Evolutionary conservation across 2,888 invertebrate genomes (phyloP).

Genomic region (Hypomecis punctinalis): DNA sequence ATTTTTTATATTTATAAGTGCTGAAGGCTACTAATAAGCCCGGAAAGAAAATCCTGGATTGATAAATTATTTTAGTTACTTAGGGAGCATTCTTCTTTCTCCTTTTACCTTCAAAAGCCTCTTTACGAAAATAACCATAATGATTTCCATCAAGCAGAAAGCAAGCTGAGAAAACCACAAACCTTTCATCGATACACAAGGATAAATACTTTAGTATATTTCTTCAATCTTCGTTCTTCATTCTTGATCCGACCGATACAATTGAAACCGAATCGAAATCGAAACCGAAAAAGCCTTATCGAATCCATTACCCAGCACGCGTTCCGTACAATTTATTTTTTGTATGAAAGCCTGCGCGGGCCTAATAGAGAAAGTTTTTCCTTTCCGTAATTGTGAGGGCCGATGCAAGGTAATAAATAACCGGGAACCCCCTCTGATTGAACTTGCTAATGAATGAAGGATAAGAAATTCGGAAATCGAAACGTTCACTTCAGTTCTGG

Average conservation of each 20-base stretch:
- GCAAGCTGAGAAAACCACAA: background rate
- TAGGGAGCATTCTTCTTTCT: too few relatives aligned
- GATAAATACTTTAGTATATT: constrained; percentile 10
- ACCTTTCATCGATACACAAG: background rate
- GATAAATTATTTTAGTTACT: too few relatives aligned
- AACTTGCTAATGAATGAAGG: constrained; percentile 84
- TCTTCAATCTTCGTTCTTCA: constrained; percentile 25
- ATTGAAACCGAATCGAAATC: constrained; percentile 66
- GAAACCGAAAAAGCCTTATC: constrained; percentile 58
- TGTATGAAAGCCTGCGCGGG: constrained; percentile 76
- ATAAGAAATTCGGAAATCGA: constrained; percentile 81
- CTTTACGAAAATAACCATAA: too few relatives aligned
- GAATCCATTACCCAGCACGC: constrained; percentile 77
- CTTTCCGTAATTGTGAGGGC: constrained; percentile 81
- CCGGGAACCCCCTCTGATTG: constrained; percentile 80
- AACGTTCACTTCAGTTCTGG: constrained; percentile 51
- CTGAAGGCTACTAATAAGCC: too few relatives aligned
- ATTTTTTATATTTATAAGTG: too few relatives aligned
- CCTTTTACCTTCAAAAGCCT: too few relatives aligned
- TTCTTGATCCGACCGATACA: constrained; percentile 51
- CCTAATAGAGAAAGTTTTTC: constrained; percentile 83
- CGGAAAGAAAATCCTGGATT: too few relatives aligned
- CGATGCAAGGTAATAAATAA: constrained; percentile 83
- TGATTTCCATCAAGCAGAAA: too few relatives aligned
- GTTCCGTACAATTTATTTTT: constrained; percentile 77